phyloP scores from a whole-genome alignment of 2,113 vertebrate genomes.

The Baryphthengus martii region DNA sequence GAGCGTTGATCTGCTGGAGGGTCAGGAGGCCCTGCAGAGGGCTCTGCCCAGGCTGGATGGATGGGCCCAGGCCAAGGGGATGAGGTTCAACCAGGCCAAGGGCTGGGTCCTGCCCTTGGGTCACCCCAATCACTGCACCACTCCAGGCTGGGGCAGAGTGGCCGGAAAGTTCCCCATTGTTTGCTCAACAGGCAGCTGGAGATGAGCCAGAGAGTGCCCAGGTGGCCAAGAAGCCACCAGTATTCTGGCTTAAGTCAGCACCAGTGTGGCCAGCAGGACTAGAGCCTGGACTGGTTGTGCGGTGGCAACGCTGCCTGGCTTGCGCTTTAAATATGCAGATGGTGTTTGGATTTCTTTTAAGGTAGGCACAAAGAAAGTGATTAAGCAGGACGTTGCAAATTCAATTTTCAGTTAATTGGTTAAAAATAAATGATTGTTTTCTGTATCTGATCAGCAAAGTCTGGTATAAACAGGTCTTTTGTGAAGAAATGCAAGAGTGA shows the following conservation, averaged over 20 bases:
- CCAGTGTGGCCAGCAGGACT: too few species aligned
- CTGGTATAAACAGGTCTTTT: not conserved
- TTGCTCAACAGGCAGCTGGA: too few species aligned
- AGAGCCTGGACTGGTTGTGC: too few species aligned
- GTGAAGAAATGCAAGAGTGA: not conserved
- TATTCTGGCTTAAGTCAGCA: too few species aligned
- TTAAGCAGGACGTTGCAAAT: not conserved
- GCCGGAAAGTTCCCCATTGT: too few species aligned
- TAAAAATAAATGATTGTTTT: not conserved
- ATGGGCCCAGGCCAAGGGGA: not conserved
- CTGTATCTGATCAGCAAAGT: not conserved
- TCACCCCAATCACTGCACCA: too few species aligned
- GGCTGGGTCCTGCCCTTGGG: too few species aligned
- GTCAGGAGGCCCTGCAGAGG: not conserved
- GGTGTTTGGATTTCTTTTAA: not conserved
- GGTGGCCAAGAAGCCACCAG: too few species aligned
- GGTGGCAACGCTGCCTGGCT: not conserved
- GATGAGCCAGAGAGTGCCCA: too few species aligned
- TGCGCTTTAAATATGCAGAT: not conserved
- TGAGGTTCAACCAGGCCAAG: too few species aligned
- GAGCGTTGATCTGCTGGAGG: not conserved
- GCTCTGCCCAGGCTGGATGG: not conserved
- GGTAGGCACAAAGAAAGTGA: not conserved
- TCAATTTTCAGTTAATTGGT: not conserved
- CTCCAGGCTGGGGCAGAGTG: too few species aligned